Evolutionary conservation across 1,140 invertebrate species (phyloP).

Genomic region (Caerostris extrusa): DNA sequence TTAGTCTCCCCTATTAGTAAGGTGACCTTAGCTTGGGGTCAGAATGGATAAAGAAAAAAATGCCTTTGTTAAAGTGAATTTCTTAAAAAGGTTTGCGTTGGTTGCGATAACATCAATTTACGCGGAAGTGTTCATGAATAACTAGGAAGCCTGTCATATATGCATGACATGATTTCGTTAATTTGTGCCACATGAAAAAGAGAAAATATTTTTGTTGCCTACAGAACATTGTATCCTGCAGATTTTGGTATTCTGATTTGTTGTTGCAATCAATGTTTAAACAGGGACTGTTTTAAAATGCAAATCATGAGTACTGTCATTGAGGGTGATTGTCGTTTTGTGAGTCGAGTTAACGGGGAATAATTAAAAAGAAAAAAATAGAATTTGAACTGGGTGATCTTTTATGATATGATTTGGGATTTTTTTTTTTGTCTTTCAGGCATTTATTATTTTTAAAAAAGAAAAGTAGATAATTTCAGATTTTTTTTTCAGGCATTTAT

Average conservation of each 20-base stretch:
- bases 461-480: no score
- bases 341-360: no score
- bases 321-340: no score
- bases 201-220: background rate
- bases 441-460: no score
- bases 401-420: no score
- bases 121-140: background rate
- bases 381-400: no score
- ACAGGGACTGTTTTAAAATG: background rate
- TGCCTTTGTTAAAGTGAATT: background rate
- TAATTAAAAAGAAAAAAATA: no score
- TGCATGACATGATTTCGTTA: background rate
- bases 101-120: background rate
- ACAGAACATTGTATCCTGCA: background rate
- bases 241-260: background rate
- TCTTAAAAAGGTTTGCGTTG: background rate
- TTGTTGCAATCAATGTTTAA: background rate
- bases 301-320: background rate
- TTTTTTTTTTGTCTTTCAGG: no score
- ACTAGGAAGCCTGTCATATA: background rate
- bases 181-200: background rate
- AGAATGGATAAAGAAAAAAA: background rate
- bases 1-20: background rate
- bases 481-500: no score
- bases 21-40: background rate